These are phyloP conservation scores for Asbolus verrucosus DNA, from an alignment of 1,140 invertebrate genomes.

Conservation along the genomic window DNA sequence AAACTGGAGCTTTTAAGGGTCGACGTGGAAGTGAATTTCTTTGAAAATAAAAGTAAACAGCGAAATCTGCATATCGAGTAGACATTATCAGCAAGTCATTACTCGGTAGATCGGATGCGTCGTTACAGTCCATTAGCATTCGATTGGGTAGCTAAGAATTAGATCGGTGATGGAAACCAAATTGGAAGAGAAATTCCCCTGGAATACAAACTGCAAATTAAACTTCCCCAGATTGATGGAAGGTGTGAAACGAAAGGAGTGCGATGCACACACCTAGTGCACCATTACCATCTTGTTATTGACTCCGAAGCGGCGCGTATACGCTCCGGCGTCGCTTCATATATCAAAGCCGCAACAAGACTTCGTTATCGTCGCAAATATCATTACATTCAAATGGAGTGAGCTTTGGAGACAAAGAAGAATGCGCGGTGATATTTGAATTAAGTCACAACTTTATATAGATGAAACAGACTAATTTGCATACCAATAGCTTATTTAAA, in stretches of 20 bases:
- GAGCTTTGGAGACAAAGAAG: conserved; percentile 9
- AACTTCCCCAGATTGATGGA: conserved; percentile 38
- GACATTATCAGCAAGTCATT: conserved; percentile 39
- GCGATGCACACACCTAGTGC: not conserved
- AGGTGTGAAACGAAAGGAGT: not conserved
- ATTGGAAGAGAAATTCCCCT: conserved; percentile 36
- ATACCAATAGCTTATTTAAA: conserved; percentile 43
- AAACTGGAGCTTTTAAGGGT: no score
- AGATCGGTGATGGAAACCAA: conserved; percentile 40
- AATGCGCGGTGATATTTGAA: conserved; percentile 35
- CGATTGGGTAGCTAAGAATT: conserved; percentile 39
- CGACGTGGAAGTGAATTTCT: conserved; percentile 5
- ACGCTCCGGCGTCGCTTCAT: no score
- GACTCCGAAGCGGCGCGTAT: no score
- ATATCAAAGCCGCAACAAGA: conserved; percentile 33
- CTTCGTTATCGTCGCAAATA: conserved; percentile 38
- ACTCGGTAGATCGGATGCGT: conserved; percentile 37
- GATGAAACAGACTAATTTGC: conserved; percentile 38
- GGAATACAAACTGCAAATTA: conserved; percentile 38
- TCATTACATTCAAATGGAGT: not conserved
- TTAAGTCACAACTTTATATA: conserved; percentile 41
- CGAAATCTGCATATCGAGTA: conserved; percentile 10
- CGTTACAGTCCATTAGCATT: conserved; percentile 40
- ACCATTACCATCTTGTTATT: not conserved
- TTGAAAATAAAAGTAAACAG: conserved; percentile 31